Percentiles rank a stretch among this genome's conserved stretches.
Conservation (phyloP, 2,888 invertebrate genomes). For the Heteropelma amictum region DNA sequence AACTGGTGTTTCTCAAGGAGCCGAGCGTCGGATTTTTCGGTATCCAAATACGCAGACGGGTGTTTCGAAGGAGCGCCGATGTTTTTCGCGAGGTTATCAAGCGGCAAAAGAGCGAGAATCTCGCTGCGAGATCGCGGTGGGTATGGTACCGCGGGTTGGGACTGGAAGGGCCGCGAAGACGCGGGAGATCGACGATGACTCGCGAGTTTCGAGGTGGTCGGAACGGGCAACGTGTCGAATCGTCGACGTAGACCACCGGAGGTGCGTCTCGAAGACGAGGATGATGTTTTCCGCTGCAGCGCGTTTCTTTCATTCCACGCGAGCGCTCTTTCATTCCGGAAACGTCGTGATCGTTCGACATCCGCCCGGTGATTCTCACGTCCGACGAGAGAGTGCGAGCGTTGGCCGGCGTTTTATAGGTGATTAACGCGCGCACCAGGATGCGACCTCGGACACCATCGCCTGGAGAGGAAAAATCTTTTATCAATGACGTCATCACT, state of each 20-base stretch:
- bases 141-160: too few relatives aligned
- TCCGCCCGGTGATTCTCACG: constrained; percentile 13
- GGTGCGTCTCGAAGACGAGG: constrained; percentile 28
- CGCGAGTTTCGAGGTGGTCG: constrained; percentile 42
- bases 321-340: constrained; percentile 40
- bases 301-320: too few relatives aligned
- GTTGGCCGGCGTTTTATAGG: constrained; percentile 16
- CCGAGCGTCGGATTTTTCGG: too few relatives aligned
- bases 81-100: too few relatives aligned
- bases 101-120: too few relatives aligned
- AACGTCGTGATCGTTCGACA: constrained; percentile 37
- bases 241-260: constrained; percentile 34
- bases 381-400: too few relatives aligned
- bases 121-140: too few relatives aligned
- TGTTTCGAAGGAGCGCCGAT: too few relatives aligned
- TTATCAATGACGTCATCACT: constrained; percentile 34
- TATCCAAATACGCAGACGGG: too few relatives aligned
- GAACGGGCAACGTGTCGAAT: not conserved
- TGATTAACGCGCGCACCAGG: not conserved
- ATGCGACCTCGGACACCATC: too few relatives aligned
- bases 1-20: too few relatives aligned
- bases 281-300: not conserved
- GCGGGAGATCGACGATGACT: constrained; percentile 16
- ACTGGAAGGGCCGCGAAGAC: not conserved
- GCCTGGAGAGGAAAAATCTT: constrained; percentile 14